These are phyloP conservation scores for Sinosuthora webbiana DNA, from an alignment of 2,113 vertebrate genomes.

Conservation along the genomic window DNA sequence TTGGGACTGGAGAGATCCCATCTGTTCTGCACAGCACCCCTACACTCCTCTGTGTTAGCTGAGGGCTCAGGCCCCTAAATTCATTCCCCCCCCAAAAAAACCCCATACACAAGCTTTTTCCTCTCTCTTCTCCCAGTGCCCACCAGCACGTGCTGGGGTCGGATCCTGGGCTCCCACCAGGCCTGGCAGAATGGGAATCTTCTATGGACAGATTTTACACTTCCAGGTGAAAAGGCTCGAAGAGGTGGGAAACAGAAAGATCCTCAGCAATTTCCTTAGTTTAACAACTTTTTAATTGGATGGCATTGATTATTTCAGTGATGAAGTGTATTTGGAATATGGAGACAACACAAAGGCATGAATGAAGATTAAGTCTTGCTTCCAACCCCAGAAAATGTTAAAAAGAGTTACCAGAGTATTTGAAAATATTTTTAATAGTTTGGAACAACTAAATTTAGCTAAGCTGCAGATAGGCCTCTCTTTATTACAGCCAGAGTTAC, in stretches of 20 bases:
- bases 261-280: neutral
- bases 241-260: neutral
- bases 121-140: neutral
- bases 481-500: constrained; percentile 73
- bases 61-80: neutral
- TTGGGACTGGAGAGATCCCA: neutral
- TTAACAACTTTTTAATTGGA: neutral
- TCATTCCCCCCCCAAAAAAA: neutral
- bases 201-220: neutral
- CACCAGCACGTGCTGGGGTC: rapidly evolving
- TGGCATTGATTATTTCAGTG: neutral
- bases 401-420: constrained; percentile 49
- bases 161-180: neutral
- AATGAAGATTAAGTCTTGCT: constrained; percentile 42
- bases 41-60: neutral
- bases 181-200: neutral
- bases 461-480: constrained; percentile 70
- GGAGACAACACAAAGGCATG: constrained; percentile 39
- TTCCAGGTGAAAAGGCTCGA: neutral
- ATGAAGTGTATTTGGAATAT: neutral
- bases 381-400: neutral
- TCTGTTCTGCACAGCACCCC: neutral
- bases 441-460: constrained; percentile 77
- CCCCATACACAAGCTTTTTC: neutral
- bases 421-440: constrained; percentile 74